Conservation (phyloP, 2,113 vertebrate genomes). For the Neotoma lepida region DNA sequence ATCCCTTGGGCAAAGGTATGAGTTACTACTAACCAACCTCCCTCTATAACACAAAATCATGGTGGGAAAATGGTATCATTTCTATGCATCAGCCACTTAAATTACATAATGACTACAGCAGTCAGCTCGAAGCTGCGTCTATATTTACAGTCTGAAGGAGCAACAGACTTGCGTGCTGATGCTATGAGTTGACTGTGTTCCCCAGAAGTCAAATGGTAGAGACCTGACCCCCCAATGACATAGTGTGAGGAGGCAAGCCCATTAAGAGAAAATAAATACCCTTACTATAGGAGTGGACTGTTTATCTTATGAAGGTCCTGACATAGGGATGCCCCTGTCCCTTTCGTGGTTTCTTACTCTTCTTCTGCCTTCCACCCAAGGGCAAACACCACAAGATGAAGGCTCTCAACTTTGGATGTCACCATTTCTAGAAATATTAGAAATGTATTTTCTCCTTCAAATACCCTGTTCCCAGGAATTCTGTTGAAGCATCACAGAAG, state of each 20-base stretch:
- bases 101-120: not conserved
- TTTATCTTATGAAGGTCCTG: not conserved
- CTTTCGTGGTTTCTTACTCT: not conserved
- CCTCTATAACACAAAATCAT: not conserved
- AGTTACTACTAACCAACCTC: not conserved
- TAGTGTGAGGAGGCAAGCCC: not conserved
- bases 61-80: not conserved
- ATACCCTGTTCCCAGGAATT: too few relatives aligned
- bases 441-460: not conserved
- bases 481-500: not conserved
- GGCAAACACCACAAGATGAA: not conserved
- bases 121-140: not conserved
- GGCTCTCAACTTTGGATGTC: not conserved
- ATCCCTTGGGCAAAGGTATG: not conserved
- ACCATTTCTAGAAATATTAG: not conserved
- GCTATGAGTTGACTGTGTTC: not conserved
- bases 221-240: not conserved
- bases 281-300: not conserved
- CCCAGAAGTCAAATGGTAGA: not conserved
- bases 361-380: not conserved
- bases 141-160: not conserved
- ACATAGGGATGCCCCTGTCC: too few relatives aligned
- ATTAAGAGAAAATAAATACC: fast-evolving
- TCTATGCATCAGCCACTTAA: not conserved
- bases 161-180: not conserved